Base-by-base conservation (phyloP, 2,888 invertebrate species). In the Plagodis dolabraria region DNA sequence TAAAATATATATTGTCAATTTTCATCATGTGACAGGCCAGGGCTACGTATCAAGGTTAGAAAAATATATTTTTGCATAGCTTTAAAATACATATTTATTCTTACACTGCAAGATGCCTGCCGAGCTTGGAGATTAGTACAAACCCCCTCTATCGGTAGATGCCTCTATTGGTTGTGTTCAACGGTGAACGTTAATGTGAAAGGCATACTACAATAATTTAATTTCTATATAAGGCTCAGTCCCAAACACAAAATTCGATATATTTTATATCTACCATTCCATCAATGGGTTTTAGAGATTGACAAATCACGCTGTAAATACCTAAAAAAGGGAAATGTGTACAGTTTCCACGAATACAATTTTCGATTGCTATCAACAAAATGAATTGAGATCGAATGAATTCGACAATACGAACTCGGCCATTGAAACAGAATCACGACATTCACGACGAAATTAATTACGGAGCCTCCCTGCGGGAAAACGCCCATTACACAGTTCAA, bases 391-490 rank as follows among this genome's bases (percentile, higher is more conserved):
- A 64, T 53, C 53, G 64, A 70, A 62, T 71, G 71, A 75, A 75
- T 71, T 70, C 67, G 68, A 71, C 71, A 75, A 72, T 72, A 70
- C 67, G 60, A 61, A 52, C 63, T 61, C 64, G 66, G 54, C 72
- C 67, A 69, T 71, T 69, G 72, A 64, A 73, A 70, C 70, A 59
- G 64, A 68, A 76, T 69, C 71, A 74, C 65, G 72, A 70, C 66
- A 69, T 76, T 69, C 71, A 74, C 65, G 72, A 70, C 66, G 69
- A 71, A 77, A 78, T 79, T 79, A 82, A 82, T 83, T 76, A 81
- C 64, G 64, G 53, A 10, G 63, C 70, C 70, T 67, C 58, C 68
- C 65, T 49, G 53, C 59, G 65, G 69, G 72, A 74, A 68, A 66
- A 67, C 65, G 71, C 63, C 75, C 75, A 75, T 77, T 74, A 71